A percentile compares a stretch with the other conserved stretches of the same genome.
phyloP scores from a whole-genome alignment of 30 jellyfish, hydroid and myxozoan species.

The Pelagia noctiluca region DNA sequence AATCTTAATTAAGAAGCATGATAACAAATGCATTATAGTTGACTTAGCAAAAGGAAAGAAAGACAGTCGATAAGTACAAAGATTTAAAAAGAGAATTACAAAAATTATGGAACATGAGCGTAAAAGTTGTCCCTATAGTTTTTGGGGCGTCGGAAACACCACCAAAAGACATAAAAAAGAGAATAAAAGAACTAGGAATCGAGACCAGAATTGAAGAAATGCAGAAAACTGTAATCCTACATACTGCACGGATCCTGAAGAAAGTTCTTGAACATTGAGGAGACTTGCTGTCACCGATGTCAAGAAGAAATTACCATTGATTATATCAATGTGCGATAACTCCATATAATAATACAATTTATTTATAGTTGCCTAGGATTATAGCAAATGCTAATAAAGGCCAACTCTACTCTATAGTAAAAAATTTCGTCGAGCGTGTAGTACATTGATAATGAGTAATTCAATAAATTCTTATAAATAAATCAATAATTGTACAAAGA shows the following conservation, averaged over 20 bases:
- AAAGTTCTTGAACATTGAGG: constrained; percentile 10
- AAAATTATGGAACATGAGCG: constrained; percentile 2
- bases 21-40: constrained; percentile 5
- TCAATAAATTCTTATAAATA: too few relatives aligned
- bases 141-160: constrained; percentile 28
- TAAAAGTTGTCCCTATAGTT: constrained; percentile 29
- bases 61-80: constrained; percentile 8
- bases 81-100: constrained; percentile 20
- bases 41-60: constrained; percentile 22
- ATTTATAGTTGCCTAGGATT: background rate
- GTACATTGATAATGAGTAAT: too few relatives aligned
- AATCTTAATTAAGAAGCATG: background rate
- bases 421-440: too few relatives aligned
- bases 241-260: background rate
- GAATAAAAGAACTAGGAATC: constrained; percentile 15
- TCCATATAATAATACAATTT: background rate
- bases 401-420: too few relatives aligned
- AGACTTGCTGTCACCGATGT: too few relatives aligned
- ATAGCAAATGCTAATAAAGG: too few relatives aligned
- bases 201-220: background rate
- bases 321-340: too few relatives aligned
- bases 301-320: too few relatives aligned
- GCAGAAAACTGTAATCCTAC: constrained; percentile 10
- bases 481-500: too few relatives aligned
- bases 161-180: background rate